Evolutionary conservation across 2,113 vertebrate genomes (phyloP), one percentile per base, ranked within the genome.

Genomic region (Aphyosemion australe): DNA sequence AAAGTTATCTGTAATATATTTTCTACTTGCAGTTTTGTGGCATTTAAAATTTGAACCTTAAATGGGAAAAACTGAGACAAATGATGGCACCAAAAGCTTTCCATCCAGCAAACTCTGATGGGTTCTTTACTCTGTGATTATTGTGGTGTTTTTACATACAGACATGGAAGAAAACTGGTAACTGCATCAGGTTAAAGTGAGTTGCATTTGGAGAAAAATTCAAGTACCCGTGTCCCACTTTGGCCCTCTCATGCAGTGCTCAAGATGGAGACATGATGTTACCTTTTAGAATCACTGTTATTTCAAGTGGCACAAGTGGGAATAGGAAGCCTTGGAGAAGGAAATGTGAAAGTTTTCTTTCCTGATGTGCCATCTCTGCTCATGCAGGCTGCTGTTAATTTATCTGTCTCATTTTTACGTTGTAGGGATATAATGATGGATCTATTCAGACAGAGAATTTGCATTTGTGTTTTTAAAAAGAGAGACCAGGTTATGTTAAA

Each of bases 201-300:
- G 54, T 48, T 57, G 32, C 20, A 26, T 62, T 20, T 50, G 32
- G 12, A 50, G 51, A 21, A 69, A 21, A 64, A 43, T 48, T 43
- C 15, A 63, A 42, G 62, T 48, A 32, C 37, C 20, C 13, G 18
- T 20, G 50, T 34, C 45, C 15, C 39, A 37, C 49, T 78, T 47
- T 49, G 53, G 13, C 51, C 49, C 34, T 39, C 52, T 58, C 26
- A 61, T 12, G 41, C 61, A 46, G 15, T 14, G 1, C 18, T 64
- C 53, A 42, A 46, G 63, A 76, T 55, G 19, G 61, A 37, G 16
- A 61, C 59, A 39, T 49, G 54, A 65, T 74, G 32, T 72, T 34
- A 72, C 67, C 34, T 57, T 18, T 51, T 18, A 54, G 48, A 21
- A 52, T 64, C 18, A 14, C 47, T 73, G 62, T 70, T 61, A 65